Evolutionary conservation across 2,113 vertebrate genomes (phyloP), one percentile per base, ranked within the genome.

Genomic region (Ceyx margarethae): DNA sequence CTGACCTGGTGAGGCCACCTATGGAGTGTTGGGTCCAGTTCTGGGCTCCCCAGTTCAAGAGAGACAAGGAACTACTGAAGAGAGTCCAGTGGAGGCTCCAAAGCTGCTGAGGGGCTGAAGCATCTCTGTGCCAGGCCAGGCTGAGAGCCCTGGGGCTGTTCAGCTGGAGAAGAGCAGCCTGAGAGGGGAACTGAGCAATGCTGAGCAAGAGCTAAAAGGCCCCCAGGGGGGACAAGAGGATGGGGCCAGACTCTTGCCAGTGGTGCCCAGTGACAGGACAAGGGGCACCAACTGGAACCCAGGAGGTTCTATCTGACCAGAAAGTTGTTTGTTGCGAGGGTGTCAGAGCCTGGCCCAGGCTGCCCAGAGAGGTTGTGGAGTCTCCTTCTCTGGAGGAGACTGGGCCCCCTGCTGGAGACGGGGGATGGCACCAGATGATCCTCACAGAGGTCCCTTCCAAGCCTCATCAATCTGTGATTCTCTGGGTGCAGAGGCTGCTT

Each of bases 401-500:
- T 58, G 56, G 56, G 56, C 56, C n/a, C 19, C 19, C 56, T 58
- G 56, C 56, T 46, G 45, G 26, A 56, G 54, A 29, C n/a, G 54
- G 54, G 53, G 61, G 61, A 26, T 31, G 28, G 61, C 26, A 64
- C 40, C 17, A 42, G 26, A 19, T 31, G 18, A 40, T 9, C 28
- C 17, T 26, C n/a, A n/a, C 61, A 64, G 40, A 43, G 12, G 26
- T 14, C 18, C 17, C 40, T 43, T 9, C 40, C 18, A 43, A 43
- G 17, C 37, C 40, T 5, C 19, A 20, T 3, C 10, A 42, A 29
- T 12, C 40, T 64, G 40, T 11, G 40, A 42, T 20, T 29, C 37
- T 64, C 8, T 1, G 14, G 50, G 16, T 0, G 5, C 4, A 3
- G 53, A 64, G 43, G 33, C 48, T 0, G 1, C 51, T 57, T 28